Evolutionary conservation across 2,888 invertebrate species (phyloP).

Genomic region (Formica aserva): DNA sequence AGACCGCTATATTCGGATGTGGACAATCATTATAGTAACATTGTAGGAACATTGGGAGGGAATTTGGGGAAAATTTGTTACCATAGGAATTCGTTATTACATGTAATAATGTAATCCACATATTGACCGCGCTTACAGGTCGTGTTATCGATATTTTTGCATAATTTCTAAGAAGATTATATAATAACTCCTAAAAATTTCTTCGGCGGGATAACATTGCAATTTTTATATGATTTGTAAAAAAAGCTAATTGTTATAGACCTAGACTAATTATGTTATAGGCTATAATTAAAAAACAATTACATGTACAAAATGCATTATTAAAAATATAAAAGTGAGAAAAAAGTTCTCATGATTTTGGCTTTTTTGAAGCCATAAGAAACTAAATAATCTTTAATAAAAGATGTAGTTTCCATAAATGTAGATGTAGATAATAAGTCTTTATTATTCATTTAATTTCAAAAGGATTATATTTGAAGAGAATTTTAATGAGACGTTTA

Average conservation of each 20-base stretch:
- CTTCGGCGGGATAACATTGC: conserved; percentile 5
- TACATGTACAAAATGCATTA: neutral
- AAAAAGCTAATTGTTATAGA: neutral
- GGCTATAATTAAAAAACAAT: neutral
- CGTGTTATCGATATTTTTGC: conserved; percentile 22
- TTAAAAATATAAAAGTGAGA: conserved; percentile 17
- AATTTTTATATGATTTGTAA: conserved; percentile 25
- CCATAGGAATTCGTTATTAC: conserved; percentile 24
- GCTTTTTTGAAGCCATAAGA: conserved; percentile 14
- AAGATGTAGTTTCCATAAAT: neutral
- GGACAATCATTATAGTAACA: conserved; percentile 7
- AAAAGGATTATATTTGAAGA: conserved; percentile 6
- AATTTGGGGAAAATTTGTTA: conserved; percentile 22
- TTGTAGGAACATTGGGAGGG: neutral
- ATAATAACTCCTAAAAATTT: conserved; percentile 16
- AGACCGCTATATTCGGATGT: neutral
- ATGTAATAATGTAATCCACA: conserved; percentile 21
- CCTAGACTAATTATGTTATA: neutral
- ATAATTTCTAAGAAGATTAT: conserved; percentile 36
- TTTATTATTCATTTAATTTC: neutral
- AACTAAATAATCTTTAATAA: neutral
- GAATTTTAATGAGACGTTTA: conserved; percentile 1
- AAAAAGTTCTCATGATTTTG: neutral
- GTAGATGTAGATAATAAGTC: conserved; percentile 4
- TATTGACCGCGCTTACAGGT: neutral